A percentile compares a stretch with the other conserved stretches of the same genome.
These are phyloP conservation scores for cattle (Bos taurus) DNA, from an alignment of 2,113 vertebrate species.

Conservation along the genomic window DNA sequence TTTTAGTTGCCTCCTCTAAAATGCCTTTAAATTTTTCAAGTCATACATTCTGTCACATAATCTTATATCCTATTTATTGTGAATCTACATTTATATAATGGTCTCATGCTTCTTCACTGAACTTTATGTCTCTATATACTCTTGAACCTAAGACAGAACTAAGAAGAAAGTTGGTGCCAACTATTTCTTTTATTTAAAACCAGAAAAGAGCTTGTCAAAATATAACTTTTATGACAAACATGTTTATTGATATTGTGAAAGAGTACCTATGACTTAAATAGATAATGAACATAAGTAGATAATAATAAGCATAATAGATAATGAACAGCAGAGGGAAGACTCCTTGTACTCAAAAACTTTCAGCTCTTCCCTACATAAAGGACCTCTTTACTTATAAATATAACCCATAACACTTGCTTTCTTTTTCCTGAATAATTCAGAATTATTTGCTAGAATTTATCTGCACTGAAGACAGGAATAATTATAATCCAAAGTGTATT, in stretches of 20 bases:
- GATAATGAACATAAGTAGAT: neutral
- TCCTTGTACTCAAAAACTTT: neutral
- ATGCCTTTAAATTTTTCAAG: neutral
- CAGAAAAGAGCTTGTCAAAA: neutral
- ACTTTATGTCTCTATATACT: neutral
- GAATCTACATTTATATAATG: neutral
- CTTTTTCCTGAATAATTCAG: neutral
- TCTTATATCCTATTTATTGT: neutral
- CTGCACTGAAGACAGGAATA: neutral
- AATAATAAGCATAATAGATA: neutral
- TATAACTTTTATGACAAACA: neutral
- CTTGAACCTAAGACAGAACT: neutral
- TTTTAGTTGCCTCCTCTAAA: neutral
- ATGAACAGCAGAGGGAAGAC: neutral
- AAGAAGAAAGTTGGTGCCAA: neutral
- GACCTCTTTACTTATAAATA: neutral
- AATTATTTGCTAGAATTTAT: neutral
- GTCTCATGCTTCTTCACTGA: neutral
- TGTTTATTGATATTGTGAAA: neutral
- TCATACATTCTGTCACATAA: neutral
- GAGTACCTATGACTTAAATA: neutral
- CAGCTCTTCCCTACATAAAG: neutral
- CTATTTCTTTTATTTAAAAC: neutral
- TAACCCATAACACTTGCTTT: neutral
- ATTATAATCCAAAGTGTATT: neutral